These are phyloP conservation scores for Agrilus planipennis DNA, from an alignment of 1,140 invertebrate genomes.

Conservation along the genomic window DNA sequence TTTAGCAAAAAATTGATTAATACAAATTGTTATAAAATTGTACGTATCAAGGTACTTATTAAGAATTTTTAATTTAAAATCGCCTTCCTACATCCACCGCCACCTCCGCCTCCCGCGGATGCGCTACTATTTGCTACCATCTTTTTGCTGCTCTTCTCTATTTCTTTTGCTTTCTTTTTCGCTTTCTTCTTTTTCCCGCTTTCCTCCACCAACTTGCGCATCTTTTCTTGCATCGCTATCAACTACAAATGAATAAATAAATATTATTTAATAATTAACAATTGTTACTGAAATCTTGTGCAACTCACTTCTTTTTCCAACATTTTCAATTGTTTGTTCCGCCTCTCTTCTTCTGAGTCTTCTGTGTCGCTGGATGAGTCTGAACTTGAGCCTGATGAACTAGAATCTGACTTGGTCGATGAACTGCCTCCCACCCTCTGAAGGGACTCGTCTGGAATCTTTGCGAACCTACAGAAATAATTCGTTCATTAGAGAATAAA, in stretches of 20 bases:
- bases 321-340: slow-evolving; percentile 65
- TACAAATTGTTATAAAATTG: no score
- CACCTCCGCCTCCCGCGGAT: no score
- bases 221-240: slow-evolving; percentile 84
- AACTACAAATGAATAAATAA: slow-evolving; percentile 39
- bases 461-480: slow-evolving; percentile 55
- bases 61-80: no score
- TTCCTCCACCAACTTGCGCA: slow-evolving; percentile 75
- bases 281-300: slow-evolving; percentile 19
- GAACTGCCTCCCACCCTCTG: slow-evolving; percentile 28
- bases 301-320: slow-evolving; percentile 74
- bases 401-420: slow-evolving; percentile 36
- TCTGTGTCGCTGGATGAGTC: slow-evolving; percentile 64
- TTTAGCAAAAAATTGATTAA: no score
- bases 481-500: slow-evolving; percentile 6
- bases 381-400: slow-evolving; percentile 50
- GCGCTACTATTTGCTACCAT: slow-evolving; percentile 39
- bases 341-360: slow-evolving; percentile 61
- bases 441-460: slow-evolving; percentile 84
- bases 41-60: no score
- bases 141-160: slow-evolving; percentile 43
- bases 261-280: neutral
- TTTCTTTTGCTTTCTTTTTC: slow-evolving; percentile 65
- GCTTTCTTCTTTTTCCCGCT: slow-evolving; percentile 66
- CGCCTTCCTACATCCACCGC: no score